Evolutionary conservation across 2,888 invertebrate genomes (phyloP).

Genomic region (Monoplex corrugatus): DNA sequence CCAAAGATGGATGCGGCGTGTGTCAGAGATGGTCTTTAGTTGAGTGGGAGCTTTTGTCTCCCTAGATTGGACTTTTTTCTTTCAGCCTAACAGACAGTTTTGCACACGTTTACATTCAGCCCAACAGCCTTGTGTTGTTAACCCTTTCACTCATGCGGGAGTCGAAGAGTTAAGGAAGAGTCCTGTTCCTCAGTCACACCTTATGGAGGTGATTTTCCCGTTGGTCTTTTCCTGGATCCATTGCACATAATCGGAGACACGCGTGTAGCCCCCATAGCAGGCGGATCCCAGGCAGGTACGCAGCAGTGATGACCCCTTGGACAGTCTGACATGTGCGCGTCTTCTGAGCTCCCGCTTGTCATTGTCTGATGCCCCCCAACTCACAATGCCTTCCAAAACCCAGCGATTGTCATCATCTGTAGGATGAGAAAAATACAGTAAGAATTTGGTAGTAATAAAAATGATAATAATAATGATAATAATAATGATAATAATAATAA

Average conservation of each 20-base stretch:
- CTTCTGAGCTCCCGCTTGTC: background rate
- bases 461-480: background rate
- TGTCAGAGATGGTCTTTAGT: too few relatives aligned
- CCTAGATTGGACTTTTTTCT: too few relatives aligned
- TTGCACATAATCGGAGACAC: constrained; percentile 35
- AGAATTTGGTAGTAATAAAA: background rate
- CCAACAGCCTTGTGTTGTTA: too few relatives aligned
- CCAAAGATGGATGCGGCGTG: too few relatives aligned
- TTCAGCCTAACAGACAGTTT: too few relatives aligned
- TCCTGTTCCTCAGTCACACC: background rate
- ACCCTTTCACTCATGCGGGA: too few relatives aligned
- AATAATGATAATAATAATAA: background rate
- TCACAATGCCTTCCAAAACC: constrained; percentile 42
- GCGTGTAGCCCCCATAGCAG: constrained; percentile 40
- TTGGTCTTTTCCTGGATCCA: constrained; percentile 37
- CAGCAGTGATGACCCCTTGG: background rate
- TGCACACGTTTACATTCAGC: too few relatives aligned
- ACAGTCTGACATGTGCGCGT: background rate
- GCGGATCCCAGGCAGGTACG: background rate
- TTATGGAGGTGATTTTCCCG: background rate
- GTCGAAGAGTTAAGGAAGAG: too few relatives aligned
- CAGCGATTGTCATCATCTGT: constrained; percentile 6
- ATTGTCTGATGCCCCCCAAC: constrained; percentile 8
- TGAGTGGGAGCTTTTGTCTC: too few relatives aligned
- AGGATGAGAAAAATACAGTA: background rate